Base-by-base conservation (phyloP, 2,113 vertebrate genomes). In the Phylloscopus trochilus region DNA sequence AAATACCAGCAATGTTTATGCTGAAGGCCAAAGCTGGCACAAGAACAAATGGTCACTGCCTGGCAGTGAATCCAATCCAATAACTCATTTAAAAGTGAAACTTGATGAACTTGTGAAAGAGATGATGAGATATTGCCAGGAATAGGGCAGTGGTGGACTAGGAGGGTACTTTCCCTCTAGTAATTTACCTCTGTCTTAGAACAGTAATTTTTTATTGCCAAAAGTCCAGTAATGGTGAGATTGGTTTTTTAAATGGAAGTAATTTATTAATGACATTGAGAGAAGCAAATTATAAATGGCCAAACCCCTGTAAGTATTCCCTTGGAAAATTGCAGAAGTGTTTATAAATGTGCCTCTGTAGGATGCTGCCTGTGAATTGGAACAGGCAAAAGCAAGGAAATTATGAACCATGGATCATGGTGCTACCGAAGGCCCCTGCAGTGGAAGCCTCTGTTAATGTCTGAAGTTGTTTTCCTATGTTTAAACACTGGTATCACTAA, bases 1-100 rank as follows among this genome's bases (percentile, higher is more conserved):
- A 96, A 76, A 90, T 80, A 95, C 67, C 26, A 58, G 51, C 46
- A 53, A 0, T 86, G 92, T 93, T 96, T 91, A 76, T 94, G 82
- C 88, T 90, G 72, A 96, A 90, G 92, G 88, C 92, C 92, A 83
- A 30, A 77, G 70, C 82, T 94, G 92, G 79, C 85, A 69, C 82
- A 85, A 73, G 93, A 92, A 85, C 88, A 91, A 96, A 93, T 76
- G 75, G 92, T 90, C 75, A 76, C 70, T 74, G 67, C 43, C 67
- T 93, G 82, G 58, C 82, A 69, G 23, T 69, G 83, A 94, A 83
- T 88, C 76, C 79, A 88, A 51, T 67, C 79, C 92, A 83, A 10
- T 94, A 93, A 94, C 55, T 92, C 76, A 81, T 95, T 94, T 92
- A 90, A 83, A 95, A 90, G 72, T 93, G 83, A 78, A 87, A 81